Evolutionary conservation across 2,113 vertebrate species (phyloP).

Genomic region (Microcebus griseorufus): DNA sequence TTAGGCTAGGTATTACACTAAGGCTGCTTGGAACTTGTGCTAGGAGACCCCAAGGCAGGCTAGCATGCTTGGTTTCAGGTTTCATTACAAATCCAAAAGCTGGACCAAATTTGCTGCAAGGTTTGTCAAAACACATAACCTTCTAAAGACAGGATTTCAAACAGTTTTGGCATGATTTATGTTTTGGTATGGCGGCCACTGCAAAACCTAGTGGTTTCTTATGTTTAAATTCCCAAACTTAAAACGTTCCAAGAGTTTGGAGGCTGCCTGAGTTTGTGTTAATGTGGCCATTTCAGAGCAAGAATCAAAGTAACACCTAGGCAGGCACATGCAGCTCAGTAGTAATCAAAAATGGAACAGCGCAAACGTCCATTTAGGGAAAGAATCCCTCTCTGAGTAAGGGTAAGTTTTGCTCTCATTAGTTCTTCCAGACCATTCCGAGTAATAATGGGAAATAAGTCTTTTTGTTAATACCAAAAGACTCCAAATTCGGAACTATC

Average conservation of each 20-base stretch:
- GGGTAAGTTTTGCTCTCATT: neutral
- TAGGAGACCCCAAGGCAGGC: slow-evolving; percentile 52
- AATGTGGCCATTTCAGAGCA: neutral
- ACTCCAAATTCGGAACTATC: neutral
- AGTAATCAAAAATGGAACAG: neutral
- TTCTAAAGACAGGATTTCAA: slow-evolving; percentile 71
- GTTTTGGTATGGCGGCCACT: slow-evolving; percentile 45
- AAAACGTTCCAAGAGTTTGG: neutral
- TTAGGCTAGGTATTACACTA: slow-evolving; percentile 1
- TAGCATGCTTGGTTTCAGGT: slow-evolving; percentile 59
- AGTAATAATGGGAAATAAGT: neutral
- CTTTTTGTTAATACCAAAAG: neutral
- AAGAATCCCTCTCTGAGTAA: neutral
- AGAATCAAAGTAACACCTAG: neutral
- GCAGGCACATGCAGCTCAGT: neutral
- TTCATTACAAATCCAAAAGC: slow-evolving; percentile 72
- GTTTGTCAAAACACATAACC: slow-evolving; percentile 74
- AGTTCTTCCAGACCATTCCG: neutral
- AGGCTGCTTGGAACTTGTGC: slow-evolving; percentile 17
- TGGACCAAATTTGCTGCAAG: slow-evolving; percentile 68
- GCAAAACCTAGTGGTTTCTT: slow-evolving; percentile 13
- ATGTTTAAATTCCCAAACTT: slow-evolving; percentile 48
- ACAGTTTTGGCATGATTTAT: slow-evolving; percentile 73
- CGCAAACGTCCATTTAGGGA: neutral
- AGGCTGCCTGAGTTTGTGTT: neutral